Evolutionary conservation across 2,888 invertebrate genomes (phyloP), one percentile per base, ranked within the genome.

Genomic region (Gibbula magus): DNA sequence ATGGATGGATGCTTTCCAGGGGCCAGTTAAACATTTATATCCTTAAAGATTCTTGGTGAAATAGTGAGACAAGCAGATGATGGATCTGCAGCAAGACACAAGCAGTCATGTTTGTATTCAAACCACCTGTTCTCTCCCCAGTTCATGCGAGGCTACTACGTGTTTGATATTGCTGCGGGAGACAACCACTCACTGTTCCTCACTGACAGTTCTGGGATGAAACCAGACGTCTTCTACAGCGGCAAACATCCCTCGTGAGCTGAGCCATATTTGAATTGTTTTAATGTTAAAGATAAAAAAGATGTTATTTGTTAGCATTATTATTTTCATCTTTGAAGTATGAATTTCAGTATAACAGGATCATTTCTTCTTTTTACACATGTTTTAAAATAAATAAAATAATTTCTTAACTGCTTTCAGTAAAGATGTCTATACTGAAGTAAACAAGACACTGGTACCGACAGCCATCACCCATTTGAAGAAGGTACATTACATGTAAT

Each of bases 201-300:
- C 89, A 95, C 95, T 81, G 95, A 95, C 86, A 85, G 88, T 39
- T 82, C 85, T 4, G 87, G 88, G 18, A 87, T 87, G 51, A 94
- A 95, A 91, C 94, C 95, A 86, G 95, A 95, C 88, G 94, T 96
- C 87, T 95, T 95, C 90, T 96, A 95, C 90, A 94, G 95, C 92
- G 96, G 96, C 0, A 95, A 95, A 91, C 94, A 94, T 83, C 96
- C 96, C 92, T 87, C 88, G 92, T 91, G 83, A 77, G 95, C 76
- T 29, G 0, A 18, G n/a, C n/a, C 18, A 56, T 8, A 39, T 39
- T 25, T 18, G 8, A 53, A 0, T 16, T 29, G 7, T 16, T 53
- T 7, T 75, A 13, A 35, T 35, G 35, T 35, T 35, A 35, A 8
- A 8, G 35, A 16, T 75, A 18, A n/a, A 18, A 77, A 66, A 32